Evolutionary conservation across 2,113 vertebrate species (phyloP).

Genomic region (Eupsittula cactorum): DNA sequence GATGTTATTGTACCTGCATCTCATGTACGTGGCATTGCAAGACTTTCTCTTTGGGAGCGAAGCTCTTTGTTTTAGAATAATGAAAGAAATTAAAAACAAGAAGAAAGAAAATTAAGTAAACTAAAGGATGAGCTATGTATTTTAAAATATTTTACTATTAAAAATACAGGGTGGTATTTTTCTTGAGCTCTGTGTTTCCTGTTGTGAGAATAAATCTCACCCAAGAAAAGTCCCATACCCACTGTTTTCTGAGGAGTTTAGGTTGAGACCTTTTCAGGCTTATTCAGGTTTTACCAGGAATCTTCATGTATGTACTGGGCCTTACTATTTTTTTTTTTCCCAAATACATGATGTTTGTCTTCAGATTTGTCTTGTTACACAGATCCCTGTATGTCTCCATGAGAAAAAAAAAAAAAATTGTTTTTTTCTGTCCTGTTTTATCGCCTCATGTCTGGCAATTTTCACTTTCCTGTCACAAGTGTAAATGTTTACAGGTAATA

Average conservation of each 20-base stretch:
- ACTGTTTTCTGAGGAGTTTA: not conserved
- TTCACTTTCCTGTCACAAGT: not conserved
- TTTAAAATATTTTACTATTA: not conserved
- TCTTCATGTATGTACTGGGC: not conserved
- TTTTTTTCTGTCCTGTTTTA: not conserved
- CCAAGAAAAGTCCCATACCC: not conserved
- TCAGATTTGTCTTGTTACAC: not conserved
- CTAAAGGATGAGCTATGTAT: not conserved
- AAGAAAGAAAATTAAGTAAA: not conserved
- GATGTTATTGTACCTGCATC: not conserved
- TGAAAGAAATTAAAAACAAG: not conserved
- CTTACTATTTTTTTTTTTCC: not conserved
- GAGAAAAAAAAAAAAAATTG: not conserved
- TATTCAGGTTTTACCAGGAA: not conserved
- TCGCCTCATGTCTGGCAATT: not conserved
- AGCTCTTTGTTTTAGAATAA: not conserved
- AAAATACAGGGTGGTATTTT: not conserved
- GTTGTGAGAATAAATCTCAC: not conserved
- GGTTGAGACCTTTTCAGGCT: not conserved
- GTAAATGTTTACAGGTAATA: not conserved
- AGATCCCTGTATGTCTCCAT: not conserved
- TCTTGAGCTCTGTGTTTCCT: not conserved
- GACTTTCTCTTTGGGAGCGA: not conserved
- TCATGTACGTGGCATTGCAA: not conserved
- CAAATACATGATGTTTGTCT: not conserved